Conservation (phyloP, 1,140 invertebrate species). For the Bradynema listronoti region DNA sequence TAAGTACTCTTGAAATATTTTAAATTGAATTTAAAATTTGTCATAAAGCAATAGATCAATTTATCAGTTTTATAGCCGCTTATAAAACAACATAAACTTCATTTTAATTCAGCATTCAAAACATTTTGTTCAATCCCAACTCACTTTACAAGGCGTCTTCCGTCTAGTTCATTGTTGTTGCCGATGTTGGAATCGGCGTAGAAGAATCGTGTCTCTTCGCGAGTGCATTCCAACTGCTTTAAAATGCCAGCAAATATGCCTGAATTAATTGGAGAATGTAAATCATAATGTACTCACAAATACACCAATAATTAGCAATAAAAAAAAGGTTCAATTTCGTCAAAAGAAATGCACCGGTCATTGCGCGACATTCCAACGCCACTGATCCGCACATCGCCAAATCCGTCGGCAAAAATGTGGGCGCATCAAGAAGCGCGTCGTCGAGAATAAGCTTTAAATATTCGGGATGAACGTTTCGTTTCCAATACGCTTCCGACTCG, state of each 20-base stretch:
- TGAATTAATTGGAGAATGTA: conserved; percentile 16
- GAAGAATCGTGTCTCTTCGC: no score
- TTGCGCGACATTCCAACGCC: conserved; percentile 25
- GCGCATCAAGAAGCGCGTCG: conserved; percentile 29
- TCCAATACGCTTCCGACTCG: background rate
- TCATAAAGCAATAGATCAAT: no score
- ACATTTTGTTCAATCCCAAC: no score
- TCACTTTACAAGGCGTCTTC: no score
- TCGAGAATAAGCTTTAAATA: conserved; percentile 19
- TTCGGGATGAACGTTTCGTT: conserved; percentile 25
- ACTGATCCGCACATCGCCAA: conserved; percentile 16
- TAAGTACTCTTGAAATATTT: no score
- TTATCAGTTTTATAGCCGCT: no score
- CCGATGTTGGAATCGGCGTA: no score
- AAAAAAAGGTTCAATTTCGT: background rate
- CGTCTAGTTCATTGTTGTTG: no score
- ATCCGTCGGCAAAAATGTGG: conserved; percentile 25
- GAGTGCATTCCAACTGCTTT: conserved; percentile 16
- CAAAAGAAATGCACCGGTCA: conserved; percentile 21
- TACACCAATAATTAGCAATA: conserved; percentile 6
- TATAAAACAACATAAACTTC: no score
- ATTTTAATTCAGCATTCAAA: no score
- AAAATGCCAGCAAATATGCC: conserved; percentile 36
- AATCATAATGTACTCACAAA: conserved; percentile 5
- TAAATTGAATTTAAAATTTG: no score